These are phyloP conservation scores for Epistrophe eligans DNA, from an alignment of 2,888 invertebrate species.

Conservation along the genomic window DNA sequence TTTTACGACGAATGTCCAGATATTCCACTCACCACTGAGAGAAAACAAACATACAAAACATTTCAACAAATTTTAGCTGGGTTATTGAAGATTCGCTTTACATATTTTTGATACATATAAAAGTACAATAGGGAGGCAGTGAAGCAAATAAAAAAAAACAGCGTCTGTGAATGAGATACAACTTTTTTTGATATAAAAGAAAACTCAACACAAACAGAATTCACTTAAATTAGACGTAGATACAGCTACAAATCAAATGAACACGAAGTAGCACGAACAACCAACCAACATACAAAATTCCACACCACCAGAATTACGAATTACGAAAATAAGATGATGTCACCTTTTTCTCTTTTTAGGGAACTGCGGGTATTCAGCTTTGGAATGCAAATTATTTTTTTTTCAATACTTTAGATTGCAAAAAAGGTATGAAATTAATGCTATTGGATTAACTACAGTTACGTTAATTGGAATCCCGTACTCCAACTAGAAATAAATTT, in stretches of 20 bases:
- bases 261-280: slow-evolving; percentile 36
- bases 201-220: slow-evolving; percentile 55
- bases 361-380: slow-evolving; percentile 5
- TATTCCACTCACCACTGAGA: neutral
- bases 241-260: slow-evolving; percentile 21
- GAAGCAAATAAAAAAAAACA: neutral
- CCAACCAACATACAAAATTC: slow-evolving; percentile 43
- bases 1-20: neutral
- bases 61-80: neutral
- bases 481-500: slow-evolving; percentile 3
- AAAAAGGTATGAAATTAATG: slow-evolving; percentile 8
- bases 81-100: slow-evolving; percentile 1
- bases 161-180: slow-evolving; percentile 29
- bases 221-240: slow-evolving; percentile 46
- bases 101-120: slow-evolving; percentile 8
- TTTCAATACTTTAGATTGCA: slow-evolving; percentile 9
- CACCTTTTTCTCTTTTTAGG: slow-evolving; percentile 60
- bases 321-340: slow-evolving; percentile 70
- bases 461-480: slow-evolving; percentile 8
- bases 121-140: slow-evolving; percentile 10
- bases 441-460: slow-evolving; percentile 36
- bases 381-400: slow-evolving; percentile 43
- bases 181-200: slow-evolving; percentile 23
- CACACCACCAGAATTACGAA: slow-evolving; percentile 45
- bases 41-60: neutral